phyloP scores from a whole-genome alignment of 2,113 vertebrate genomes.

The Chaenocephalus aceratus region DNA sequence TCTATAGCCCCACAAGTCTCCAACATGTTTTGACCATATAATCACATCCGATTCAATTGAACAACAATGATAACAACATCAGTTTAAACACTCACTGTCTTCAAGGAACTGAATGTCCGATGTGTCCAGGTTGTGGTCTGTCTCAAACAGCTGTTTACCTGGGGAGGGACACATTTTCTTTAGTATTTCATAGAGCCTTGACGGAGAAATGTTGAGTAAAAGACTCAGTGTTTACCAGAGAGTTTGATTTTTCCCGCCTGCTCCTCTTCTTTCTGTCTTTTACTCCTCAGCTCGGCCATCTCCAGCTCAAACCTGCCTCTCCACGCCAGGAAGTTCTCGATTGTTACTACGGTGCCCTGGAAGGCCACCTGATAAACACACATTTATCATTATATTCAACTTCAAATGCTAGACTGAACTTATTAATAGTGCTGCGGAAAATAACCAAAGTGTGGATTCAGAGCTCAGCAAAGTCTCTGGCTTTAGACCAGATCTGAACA shows the following conservation, averaged over 20 bases:
- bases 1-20: neutral
- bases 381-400: neutral
- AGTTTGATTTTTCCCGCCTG: conserved; percentile 92
- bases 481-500: too few relatives aligned
- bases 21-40: neutral
- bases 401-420: too few relatives aligned
- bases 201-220: neutral
- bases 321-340: conserved; percentile 97
- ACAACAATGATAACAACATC: neutral
- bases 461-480: too few relatives aligned
- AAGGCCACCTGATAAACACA: conserved; percentile 83
- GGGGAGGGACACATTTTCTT: conserved; percentile 28
- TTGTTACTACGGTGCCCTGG: conserved; percentile 97
- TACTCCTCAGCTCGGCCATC: conserved; percentile 90
- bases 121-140: conserved; percentile 97
- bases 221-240: conserved; percentile 83
- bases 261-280: conserved; percentile 95
- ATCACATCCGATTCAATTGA: too few relatives aligned
- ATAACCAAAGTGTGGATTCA: too few relatives aligned
- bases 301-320: conserved; percentile 94
- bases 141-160: conserved; percentile 99
- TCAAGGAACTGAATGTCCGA: conserved; percentile 99
- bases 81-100: conserved; percentile 85
- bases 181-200: neutral
- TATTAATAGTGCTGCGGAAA: too few relatives aligned